Base-by-base conservation (phyloP, 2,888 invertebrate species). In the Chydorus sphaericus region DNA sequence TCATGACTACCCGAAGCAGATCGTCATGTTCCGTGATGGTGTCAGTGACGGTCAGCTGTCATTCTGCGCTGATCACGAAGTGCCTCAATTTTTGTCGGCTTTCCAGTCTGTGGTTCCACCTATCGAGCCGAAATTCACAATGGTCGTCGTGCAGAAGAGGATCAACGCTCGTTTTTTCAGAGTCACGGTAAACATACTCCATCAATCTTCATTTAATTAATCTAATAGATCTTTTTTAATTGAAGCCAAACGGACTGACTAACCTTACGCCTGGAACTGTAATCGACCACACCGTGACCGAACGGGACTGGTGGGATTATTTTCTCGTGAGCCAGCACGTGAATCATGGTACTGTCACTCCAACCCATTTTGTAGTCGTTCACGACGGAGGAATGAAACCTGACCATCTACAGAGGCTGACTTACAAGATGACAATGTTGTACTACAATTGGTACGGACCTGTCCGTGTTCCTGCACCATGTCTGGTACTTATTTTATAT, bases 371-470 rank as follows among this genome's bases (percentile, higher is more conserved):
- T 66, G 75, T 93, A 2, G 87, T 94, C 0, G 69, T 90, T 0
- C 70, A 83, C 61, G 88, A 92, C 66, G 75, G 75, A 44, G 72
- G 76, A 0, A 76, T 87, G 69, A 77, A 77, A 14, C 80, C 87
- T 0, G 92, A 93, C 66, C 80, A 86, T 58, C 74, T 91, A 58
- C 94, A 96, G 68, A 71, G 83, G 58, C 65, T 94, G 5, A 81
- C 87, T 0, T 94, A 87, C 70, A 92, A 92, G 65, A 71, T 93
- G 66, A 91, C 91, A 60, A 88, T 92, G 67, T 68, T 94, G 65
- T 96, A 96, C 69, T 96, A 90, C 72, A 96, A 96, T 72, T 96
- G 93, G 93, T 82, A 91, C 0, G 94, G 94, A 2, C 90, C 92
- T 0, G 82, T 96, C 1, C 72, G 91, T 37, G 88, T 93, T 30